Base-by-base conservation (phyloP, 2,888 invertebrate species). In the Biston betularia region DNA sequence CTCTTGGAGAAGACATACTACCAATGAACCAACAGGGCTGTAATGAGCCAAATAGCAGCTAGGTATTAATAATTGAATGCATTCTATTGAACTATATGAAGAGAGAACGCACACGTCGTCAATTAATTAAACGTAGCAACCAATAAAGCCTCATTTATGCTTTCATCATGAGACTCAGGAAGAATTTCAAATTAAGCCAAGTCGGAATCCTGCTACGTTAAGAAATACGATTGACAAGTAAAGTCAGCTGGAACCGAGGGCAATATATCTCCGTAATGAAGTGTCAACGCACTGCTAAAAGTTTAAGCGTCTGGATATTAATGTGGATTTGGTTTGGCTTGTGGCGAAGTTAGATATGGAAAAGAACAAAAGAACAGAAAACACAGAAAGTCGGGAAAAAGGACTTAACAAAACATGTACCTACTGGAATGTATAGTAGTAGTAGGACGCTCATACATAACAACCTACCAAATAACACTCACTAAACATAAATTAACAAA, bases 111-210 rank as follows among this genome's bases (percentile, higher is more conserved):
- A 24, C 38, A 38, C 38, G 6, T 38, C 38, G 9, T 6, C 9
- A 9, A 38, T 6, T 6, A 38, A 38, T 8, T 38, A 9, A 38
- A 38, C 1, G 38, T 38, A 38, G 6, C 9, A 38, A 9, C 8
- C 0, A 38, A 38, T 6, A 8, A 38, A 8, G 38, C 6, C 8
- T 0, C 55, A 40, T 65, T 24, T 11, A 48, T 44, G 35, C 24
- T 40, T 40, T 49, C 11, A 14, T 60, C 24, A 57, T 52, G 35
- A 48, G 52, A 40, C 48, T 34, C n/a, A 9, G 24, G 55, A 66
- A 63, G 67, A 67, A 63, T 59, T 62, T 58, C 67, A 54, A 67
- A 67, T 67, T 59, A 62, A 63, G 35, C 56, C 11, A 14, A 38
- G 33, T 42, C 1, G 46, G 35, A 56, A 35, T 38, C 34, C 12